Base-by-base conservation (phyloP, 2,888 invertebrate species). In the Ferrisia virgata region DNA sequence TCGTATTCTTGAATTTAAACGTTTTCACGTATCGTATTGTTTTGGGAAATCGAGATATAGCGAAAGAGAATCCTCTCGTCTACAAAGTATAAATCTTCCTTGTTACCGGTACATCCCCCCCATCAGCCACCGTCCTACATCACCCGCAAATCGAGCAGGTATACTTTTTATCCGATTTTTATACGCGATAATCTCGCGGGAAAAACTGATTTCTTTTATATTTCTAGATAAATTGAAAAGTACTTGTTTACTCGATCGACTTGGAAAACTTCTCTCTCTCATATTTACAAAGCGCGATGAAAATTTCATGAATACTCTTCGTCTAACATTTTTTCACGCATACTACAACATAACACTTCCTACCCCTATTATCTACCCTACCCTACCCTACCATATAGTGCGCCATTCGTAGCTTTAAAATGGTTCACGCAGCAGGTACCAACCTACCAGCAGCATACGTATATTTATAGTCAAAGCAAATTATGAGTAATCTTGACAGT, bases 401-500 rank as follows among this genome's bases (percentile, higher is more conserved):
- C 36, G 22, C 22, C 53, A 22, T 13, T 22, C 11, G 18, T 8
- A 4, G n/a, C 36, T 28, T 64, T 64, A 64, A 13, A 64, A 64
- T 64, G 28, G 28, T 64, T 58, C 58, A 9, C 22, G 25, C 25
- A 58, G 58, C 58, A 6, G 58, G 28, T 43, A 9, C n/a, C n/a
- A n/a, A n/a, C n/a, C n/a, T n/a, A n/a, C n/a, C n/a, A n/a, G n/a
- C 8, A 53, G 47, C 53, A 53, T 53, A 47, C n/a, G n/a, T n/a
- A 47, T n/a, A 25, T n/a, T n/a, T 64, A 64, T 18, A 36, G 72
- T 76, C 72, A 13, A 36, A 76, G 28, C 72, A 36, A 76, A 76
- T 76, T 76, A 76, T 76, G 28, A 76, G 36, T 18, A 76, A 76
- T 76, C 72, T 76, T 76, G 72, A 76, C 72, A 76, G 18, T 76